Conservation (phyloP, 2,888 invertebrate species). For the Chalcosyrphus nemorum region DNA sequence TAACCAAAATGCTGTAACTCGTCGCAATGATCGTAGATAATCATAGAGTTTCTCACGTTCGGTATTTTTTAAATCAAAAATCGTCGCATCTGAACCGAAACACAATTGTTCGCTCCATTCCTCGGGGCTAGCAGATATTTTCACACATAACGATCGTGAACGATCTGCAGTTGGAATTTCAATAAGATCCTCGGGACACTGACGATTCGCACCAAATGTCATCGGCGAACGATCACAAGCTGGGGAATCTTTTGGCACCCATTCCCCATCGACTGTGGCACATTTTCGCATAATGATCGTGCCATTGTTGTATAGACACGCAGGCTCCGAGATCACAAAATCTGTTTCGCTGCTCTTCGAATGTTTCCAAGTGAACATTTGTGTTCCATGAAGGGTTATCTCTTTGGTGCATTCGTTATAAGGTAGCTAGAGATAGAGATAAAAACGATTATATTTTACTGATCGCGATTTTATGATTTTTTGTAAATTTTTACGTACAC, state of each 20-base stretch:
- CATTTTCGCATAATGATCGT: conserved; percentile 65
- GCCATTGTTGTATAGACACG: conserved; percentile 77
- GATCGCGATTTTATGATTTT: not conserved
- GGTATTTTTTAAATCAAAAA: conserved; percentile 71
- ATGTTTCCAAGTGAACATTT: conserved; percentile 51
- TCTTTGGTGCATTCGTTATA: conserved; percentile 51
- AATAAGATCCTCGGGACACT: conserved; percentile 76
- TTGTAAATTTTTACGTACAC: conserved; percentile 64
- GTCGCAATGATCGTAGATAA: conserved; percentile 73
- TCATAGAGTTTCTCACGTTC: conserved; percentile 77
- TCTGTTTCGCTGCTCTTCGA: conserved; percentile 46
- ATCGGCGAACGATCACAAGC: conserved; percentile 69
- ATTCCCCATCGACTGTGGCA: conserved; percentile 67
- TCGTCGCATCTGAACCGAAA: conserved; percentile 76
- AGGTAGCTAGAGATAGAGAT: conserved; percentile 28
- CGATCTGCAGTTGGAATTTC: conserved; percentile 69
- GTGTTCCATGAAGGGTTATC: conserved; percentile 21
- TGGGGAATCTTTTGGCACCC: conserved; percentile 76
- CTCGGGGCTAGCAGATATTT: conserved; percentile 76
- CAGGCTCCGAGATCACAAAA: conserved; percentile 77
- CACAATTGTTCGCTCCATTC: conserved; percentile 76
- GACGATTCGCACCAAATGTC: conserved; percentile 27
- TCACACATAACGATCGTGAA: conserved; percentile 76
- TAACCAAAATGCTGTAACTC: conserved; percentile 82
- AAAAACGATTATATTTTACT: conserved; percentile 26